Base-by-base conservation (phyloP, 2,113 vertebrate genomes). In the Actenoides hombroni region DNA sequence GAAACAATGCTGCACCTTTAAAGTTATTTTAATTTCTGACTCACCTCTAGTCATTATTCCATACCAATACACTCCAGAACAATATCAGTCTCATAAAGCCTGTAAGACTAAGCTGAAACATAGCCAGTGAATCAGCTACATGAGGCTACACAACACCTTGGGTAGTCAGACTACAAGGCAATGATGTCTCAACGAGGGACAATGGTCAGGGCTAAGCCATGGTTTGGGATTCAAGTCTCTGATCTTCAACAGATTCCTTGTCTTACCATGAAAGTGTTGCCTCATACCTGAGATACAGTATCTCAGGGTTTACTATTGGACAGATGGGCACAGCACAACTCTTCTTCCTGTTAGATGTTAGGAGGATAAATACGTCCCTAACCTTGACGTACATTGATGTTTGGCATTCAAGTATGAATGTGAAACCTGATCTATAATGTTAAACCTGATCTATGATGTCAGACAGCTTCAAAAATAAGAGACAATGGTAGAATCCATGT, bases 301-400 rank as follows among this genome's bases (percentile, higher is more conserved):
- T 33, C 48, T 59, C 37, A 35, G 57, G 39, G 37, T n/a, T 23
- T 88, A 18, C 57, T 61, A 48, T 17, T 1, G 1, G 46, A 35
- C 12, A 24, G 24, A 61, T 5, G 10, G 5, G 3, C 20, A 56
- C 37, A 29, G 33, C 65, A 82, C 23, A 48, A 17, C 14, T 56
- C 44, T 29, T 33, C n/a, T n/a, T 17, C 5, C 42, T 60, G 16
- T 9, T 10, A 35, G 25, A 48, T 0, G 0, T 51, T 11, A 64
- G 42, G 6, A 39, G 9, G 33, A 37, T 26, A 51, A 63, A 37
- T 11, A 18, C 0, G 2, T 51, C 56, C 44, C 68, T 39, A 51
- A 78, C 7, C 2, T 6, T 65, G 51, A 59, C 12, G 10, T 12
- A 13, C 6, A 3, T 0, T 18, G 15, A 48, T 26, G 53, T 37